These are phyloP conservation scores for Papilio protenor DNA, from an alignment of 2,888 invertebrate species.

Conservation along the genomic window DNA sequence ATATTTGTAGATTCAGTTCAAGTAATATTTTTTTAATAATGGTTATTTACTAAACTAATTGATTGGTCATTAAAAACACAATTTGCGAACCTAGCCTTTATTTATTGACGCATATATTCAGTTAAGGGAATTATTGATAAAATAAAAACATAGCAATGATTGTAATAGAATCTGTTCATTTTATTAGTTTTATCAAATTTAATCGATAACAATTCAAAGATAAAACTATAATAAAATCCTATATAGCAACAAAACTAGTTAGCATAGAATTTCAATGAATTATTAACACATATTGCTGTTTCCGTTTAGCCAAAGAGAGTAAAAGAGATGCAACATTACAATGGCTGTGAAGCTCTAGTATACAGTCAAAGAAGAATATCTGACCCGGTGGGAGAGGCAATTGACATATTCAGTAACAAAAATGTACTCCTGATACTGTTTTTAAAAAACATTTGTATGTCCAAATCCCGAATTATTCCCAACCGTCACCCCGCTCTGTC, in stretches of 20 bases:
- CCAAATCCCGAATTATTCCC: no score
- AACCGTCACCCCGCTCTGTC: no score
- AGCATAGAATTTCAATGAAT: neutral
- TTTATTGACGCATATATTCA: neutral
- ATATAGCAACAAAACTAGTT: neutral
- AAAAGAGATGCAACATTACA: neutral
- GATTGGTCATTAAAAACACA: no score
- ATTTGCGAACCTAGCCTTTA: neutral
- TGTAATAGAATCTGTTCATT: constrained; percentile 9
- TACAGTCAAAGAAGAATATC: no score
- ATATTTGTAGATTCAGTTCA: no score
- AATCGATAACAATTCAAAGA: neutral
- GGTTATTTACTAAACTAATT: no score
- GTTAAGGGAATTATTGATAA: neutral
- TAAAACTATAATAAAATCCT: neutral
- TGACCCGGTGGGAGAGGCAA: no score
- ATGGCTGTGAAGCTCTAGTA: neutral
- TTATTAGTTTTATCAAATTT: constrained; percentile 9
- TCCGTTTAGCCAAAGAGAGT: neutral
- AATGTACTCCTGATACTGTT: no score
- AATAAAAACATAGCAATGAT: neutral
- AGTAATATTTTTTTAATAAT: no score
- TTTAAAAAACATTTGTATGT: no score
- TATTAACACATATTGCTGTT: no score
- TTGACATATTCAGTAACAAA: no score